These are phyloP conservation scores for Rhinoderma darwinii DNA, from an alignment of 2,113 vertebrate species.

Conservation along the genomic window DNA sequence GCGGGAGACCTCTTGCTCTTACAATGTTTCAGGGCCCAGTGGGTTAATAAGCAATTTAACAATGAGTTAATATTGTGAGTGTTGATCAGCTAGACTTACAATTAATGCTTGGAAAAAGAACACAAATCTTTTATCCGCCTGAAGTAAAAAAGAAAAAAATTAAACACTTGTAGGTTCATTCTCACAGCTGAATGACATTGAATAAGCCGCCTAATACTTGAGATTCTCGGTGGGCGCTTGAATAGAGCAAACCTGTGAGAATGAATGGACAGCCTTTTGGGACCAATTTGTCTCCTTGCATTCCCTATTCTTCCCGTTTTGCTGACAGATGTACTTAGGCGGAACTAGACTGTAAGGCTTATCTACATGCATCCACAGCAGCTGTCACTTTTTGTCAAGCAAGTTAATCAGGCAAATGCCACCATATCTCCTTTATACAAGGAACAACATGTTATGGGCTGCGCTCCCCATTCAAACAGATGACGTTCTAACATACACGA, in stretches of 20 bases:
- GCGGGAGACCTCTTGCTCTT: slow-evolving; percentile 9
- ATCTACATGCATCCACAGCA: slow-evolving; percentile 95
- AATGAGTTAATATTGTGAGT: slow-evolving; percentile 83
- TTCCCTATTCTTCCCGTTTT: slow-evolving; percentile 93
- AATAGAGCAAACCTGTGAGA: slow-evolving; percentile 97
- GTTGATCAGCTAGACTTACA: slow-evolving; percentile 88
- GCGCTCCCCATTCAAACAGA: slow-evolving; percentile 83
- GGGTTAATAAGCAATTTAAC: slow-evolving; percentile 66
- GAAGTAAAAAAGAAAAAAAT: slow-evolving; percentile 87
- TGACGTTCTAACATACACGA: slow-evolving; percentile 84
- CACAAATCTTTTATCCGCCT: slow-evolving; percentile 78
- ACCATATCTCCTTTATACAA: slow-evolving; percentile 93
- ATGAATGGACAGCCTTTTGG: slow-evolving; percentile 99
- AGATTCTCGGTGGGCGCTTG: slow-evolving; percentile 96
- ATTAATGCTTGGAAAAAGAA: slow-evolving; percentile 77
- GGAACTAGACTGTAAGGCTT: slow-evolving; percentile 98
- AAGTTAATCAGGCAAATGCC: slow-evolving; percentile 99
- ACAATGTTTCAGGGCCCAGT: neutral
- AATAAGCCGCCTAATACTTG: slow-evolving; percentile 99
- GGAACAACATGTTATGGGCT: slow-evolving; percentile 88
- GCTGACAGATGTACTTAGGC: slow-evolving; percentile 99
- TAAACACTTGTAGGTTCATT: slow-evolving; percentile 98
- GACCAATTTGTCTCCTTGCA: slow-evolving; percentile 99
- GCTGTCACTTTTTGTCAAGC: slow-evolving; percentile 99
- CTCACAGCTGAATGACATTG: slow-evolving; percentile 98